Evolutionary conservation across 2,797 vertebrate species (phyloP).

Genomic region (Sylvilagus floridanus): DNA sequence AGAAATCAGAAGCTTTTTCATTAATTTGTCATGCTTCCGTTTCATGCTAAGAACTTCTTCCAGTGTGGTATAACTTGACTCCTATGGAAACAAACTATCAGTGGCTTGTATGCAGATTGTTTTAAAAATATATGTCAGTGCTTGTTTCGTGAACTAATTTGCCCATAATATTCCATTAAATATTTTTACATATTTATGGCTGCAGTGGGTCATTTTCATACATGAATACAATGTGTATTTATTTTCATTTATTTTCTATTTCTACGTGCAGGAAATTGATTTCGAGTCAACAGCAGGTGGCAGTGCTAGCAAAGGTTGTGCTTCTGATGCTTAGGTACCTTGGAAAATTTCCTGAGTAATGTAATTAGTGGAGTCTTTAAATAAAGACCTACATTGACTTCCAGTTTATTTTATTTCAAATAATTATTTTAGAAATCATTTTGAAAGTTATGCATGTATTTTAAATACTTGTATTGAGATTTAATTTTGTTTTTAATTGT

Average conservation of each 20-base stretch:
- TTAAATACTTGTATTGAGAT: constrained; percentile 29
- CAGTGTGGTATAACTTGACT: not conserved
- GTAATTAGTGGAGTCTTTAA: constrained; percentile 31
- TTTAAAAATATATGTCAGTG: constrained; percentile 60
- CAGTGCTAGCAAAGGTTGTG: constrained; percentile 79
- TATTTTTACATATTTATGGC: not conserved
- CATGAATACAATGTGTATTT: too few species aligned
- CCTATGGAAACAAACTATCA: constrained; percentile 15
- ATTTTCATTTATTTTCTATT: not conserved
- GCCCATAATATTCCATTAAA: not conserved
- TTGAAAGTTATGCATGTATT: constrained; percentile 36
- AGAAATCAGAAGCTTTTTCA: not conserved
- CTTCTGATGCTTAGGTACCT: not conserved
- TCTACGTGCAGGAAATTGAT: constrained; percentile 48
- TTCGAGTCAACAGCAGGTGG: constrained; percentile 83
- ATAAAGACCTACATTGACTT: constrained; percentile 40
- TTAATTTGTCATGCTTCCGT: not conserved
- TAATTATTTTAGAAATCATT: constrained; percentile 34
- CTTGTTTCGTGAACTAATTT: constrained; percentile 59
- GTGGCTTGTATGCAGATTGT: constrained; percentile 28
- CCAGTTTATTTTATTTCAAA: constrained; percentile 52
- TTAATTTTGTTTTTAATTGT: constrained; percentile 47
- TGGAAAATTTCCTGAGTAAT: not conserved
- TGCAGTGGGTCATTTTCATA: too few species aligned
- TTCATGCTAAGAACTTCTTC: constrained; percentile 23